Conservation (phyloP, 2,113 vertebrate genomes). For the Pelodiscus sinensis region DNA sequence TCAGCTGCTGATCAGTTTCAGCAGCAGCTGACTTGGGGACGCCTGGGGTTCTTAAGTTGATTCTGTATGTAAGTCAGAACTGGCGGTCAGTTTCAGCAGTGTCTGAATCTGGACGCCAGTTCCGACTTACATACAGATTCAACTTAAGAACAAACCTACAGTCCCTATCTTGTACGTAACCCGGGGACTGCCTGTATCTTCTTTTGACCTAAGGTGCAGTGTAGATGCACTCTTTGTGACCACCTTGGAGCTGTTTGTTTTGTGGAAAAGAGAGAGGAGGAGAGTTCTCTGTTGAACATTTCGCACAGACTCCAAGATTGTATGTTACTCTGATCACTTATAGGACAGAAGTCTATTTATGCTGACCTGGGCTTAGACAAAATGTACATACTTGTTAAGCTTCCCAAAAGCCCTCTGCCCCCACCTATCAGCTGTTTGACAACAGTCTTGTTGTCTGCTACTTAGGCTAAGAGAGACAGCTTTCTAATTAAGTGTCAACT, state of each 20-base stretch:
- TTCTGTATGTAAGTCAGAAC: too few relatives aligned
- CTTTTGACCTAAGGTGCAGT: too few relatives aligned
- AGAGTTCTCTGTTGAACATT: not conserved
- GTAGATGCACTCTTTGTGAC: not conserved
- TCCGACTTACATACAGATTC: too few relatives aligned
- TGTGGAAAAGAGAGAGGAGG: not conserved
- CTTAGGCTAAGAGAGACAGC: not conserved
- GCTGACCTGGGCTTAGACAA: not conserved
- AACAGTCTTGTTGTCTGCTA: not conserved
- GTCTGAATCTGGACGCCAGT: too few relatives aligned
- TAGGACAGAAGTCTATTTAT: not conserved
- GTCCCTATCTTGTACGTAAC: too few relatives aligned
- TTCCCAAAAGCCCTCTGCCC: not conserved
- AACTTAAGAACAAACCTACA: too few relatives aligned
- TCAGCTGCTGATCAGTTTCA: too few relatives aligned
- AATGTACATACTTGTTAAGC: not conserved
- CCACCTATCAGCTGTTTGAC: not conserved
- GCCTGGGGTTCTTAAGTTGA: too few relatives aligned
- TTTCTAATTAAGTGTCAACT: not conserved
- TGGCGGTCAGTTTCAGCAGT: too few relatives aligned
- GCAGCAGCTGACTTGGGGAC: too few relatives aligned
- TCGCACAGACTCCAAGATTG: not conserved
- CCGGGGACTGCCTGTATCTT: too few relatives aligned
- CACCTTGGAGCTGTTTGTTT: conserved; percentile 18
- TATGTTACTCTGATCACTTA: not conserved